Conservation (phyloP, 1,140 invertebrate genomes). For the Galleria mellonella region DNA sequence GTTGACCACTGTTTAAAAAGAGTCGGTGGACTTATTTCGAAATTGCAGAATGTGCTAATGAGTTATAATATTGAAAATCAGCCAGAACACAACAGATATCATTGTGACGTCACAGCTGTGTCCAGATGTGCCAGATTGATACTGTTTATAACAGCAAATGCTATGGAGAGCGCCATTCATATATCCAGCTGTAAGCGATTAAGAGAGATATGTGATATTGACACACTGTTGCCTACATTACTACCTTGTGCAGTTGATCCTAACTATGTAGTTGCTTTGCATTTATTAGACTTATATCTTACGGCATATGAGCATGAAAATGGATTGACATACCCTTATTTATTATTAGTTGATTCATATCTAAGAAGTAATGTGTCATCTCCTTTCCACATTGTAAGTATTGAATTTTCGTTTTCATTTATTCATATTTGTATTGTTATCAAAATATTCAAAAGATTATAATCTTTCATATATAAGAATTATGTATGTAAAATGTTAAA, state of each 20-base stretch:
- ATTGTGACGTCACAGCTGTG: conserved; percentile 38
- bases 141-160: conserved; percentile 71
- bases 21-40: conserved; percentile 38
- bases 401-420: not conserved
- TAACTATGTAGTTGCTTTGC: conserved; percentile 56
- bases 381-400: conserved; percentile 78
- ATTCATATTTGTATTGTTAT: too few species aligned
- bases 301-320: conserved; percentile 66
- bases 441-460: too few species aligned
- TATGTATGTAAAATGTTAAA: too few species aligned
- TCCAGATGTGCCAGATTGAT: conserved; percentile 49
- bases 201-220: conserved; percentile 59
- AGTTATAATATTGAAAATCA: conserved; percentile 44
- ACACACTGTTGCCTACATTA: conserved; percentile 41
- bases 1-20: conserved; percentile 37
- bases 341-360: conserved; percentile 71
- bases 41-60: conserved; percentile 40
- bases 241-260: conserved; percentile 56
- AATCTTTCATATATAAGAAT: too few species aligned
- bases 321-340: conserved; percentile 56
- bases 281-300: conserved; percentile 73
- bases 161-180: conserved; percentile 76
- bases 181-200: conserved; percentile 67
- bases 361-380: conserved; percentile 77
- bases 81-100: conserved; percentile 36